Evolutionary conservation across 1,140 invertebrate genomes (phyloP).

Genomic region (Solen grandis): DNA sequence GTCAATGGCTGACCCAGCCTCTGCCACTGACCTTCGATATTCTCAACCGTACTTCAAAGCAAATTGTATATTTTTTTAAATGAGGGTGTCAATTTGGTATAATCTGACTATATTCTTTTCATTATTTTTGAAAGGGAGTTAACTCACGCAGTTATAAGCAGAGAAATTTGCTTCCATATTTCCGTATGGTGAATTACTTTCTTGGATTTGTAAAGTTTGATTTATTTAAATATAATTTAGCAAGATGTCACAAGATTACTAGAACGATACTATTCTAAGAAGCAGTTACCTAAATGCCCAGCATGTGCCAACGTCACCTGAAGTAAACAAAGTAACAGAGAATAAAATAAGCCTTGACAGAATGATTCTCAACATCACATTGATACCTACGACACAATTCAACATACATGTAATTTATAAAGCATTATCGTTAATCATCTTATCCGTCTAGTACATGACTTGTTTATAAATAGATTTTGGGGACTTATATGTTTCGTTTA

Average conservation of each 20-base stretch:
- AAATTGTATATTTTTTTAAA: too few relatives aligned
- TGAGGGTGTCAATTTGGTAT: background rate
- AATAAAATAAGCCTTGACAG: too few relatives aligned
- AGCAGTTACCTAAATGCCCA: slow-evolving; percentile 78
- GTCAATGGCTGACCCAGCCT: slow-evolving; percentile 67
- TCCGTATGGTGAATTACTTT: background rate
- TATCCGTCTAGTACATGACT: too few relatives aligned
- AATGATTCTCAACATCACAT: too few relatives aligned
- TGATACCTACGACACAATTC: too few relatives aligned
- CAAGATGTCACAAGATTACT: background rate
- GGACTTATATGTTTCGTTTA: too few relatives aligned
- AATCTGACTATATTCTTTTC: background rate
- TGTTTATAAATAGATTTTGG: too few relatives aligned
- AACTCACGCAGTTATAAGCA: background rate
- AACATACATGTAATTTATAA: too few relatives aligned
- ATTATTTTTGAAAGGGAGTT: background rate
- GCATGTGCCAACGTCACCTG: slow-evolving; percentile 74
- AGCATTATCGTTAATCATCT: too few relatives aligned
- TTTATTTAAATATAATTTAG: background rate
- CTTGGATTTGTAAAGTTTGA: background rate
- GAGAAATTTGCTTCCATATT: too few relatives aligned
- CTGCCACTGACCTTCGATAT: slow-evolving; percentile 76
- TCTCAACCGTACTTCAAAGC: slow-evolving; percentile 67
- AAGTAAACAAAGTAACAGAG: slow-evolving; percentile 25
- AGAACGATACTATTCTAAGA: too few relatives aligned